Base-by-base conservation (phyloP, 2,888 invertebrate genomes). In the Phorcus lineatus region DNA sequence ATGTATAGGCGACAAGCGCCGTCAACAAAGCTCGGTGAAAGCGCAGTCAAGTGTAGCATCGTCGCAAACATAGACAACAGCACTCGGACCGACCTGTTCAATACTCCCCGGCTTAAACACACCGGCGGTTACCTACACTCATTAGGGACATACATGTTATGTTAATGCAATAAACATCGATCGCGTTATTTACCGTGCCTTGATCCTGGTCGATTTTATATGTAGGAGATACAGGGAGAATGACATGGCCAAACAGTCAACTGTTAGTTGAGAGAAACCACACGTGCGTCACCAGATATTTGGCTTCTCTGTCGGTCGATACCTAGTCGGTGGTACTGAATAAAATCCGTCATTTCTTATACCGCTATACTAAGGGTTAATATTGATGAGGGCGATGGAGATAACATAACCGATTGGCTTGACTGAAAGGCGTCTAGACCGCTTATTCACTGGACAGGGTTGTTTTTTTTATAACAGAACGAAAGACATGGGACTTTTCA, bases 101-200 rank as follows among this genome's bases (percentile, higher is more conserved):
- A 47, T 47, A 47, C 47, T 9, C 47, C 4, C 13, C 11, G 47
- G 47, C 47, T 47, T 47, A 47, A 47, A 47, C 47, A 47, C 47
- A 47, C 11, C 11, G 47, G 9, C 47, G 36, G 28, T 19, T n/a
- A 36, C 36, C 31, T 36, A 70, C 40, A 31, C 70, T 70, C 70
- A 70, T 70, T 70, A 70, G 36, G 24, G 70, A 40, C 70, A 70
- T 62, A 36, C 36, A 36, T 36, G 36, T 36, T 36, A 62, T 70
- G 70, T 70, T 70, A 70, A 70, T 36, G 70, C 70, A 70, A 40
- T 62, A 62, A n/a, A 16, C 31, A 70, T 70, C 70, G 70, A 70
- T 36, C 70, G 31, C 17, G 13, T 70, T 70, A 19, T 40, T 70
- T 31, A 36, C 28, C 40, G 36, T 36, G 36, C 70, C 19, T 19